Base-by-base conservation (phyloP, 2,797 vertebrate species). In the Borostomias antarcticus region DNA sequence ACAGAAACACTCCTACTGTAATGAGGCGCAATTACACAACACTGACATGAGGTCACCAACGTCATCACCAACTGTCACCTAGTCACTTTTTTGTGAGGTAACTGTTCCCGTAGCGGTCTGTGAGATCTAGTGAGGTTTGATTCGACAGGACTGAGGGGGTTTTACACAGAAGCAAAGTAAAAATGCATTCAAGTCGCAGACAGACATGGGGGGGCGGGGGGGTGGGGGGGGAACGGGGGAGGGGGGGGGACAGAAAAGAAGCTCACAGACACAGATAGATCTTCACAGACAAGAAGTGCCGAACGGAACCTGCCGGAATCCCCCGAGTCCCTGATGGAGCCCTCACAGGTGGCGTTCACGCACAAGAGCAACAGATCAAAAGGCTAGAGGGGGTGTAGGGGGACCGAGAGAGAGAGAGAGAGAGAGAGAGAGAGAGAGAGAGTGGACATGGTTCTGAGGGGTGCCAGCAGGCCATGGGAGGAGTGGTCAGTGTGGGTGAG, bases 121-220 rank as follows among this genome's bases (percentile, higher is more conserved):
- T 87, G 88, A 74, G 11, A 30, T 33, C 54, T 8, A 8, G 30
- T 32, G 30, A 23, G 32, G 21, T 50, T 35, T 66, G 72, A 68
- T 23, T 89, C 88, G 81, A 93, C 91, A 92, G 59, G 40, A 91
- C 81, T 89, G 86, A 75, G 47, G 66, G 74, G 51, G 88, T 90
- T 91, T 94, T 93, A 94, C 93, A 97, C 89, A 93, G 89, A 96
- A 96, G 95, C 95, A 98, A 98, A 98, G 95, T 98, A 98, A 97
- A 98, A 98, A 98, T 98, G 96, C 96, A 98, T 98, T 98, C 96
- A 96, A 95, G 93, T 96, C 91, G 91, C 93, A 88, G 91, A 96
- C 94, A 94, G 81, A 92, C 90, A 92, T 83, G 91, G 84, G n/a
- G n/a, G n/a, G n/a, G n/a, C n/a, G n/a, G n/a, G n/a, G n/a, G n/a